Conservation (phyloP, 2,113 vertebrate genomes). For the Cynopterus brachyotis region DNA sequence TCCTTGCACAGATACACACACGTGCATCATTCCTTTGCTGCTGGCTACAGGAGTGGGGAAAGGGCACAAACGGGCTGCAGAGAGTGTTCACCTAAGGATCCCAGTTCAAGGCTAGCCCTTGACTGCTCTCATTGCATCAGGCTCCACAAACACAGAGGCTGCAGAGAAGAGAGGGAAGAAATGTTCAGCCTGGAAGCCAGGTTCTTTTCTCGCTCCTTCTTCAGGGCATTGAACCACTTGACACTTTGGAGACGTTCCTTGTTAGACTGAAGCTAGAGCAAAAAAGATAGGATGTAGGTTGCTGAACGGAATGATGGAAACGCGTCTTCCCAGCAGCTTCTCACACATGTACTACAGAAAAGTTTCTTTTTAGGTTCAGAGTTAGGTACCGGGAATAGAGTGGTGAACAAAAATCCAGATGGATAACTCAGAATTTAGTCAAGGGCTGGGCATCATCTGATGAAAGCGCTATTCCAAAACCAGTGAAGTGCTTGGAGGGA, state of each 20-base stretch:
- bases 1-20: not conserved
- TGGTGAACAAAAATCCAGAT: not conserved
- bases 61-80: not conserved
- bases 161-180: not conserved
- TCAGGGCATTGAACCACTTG: not conserved
- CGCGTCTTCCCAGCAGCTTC: not conserved
- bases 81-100: not conserved
- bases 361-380: not conserved
- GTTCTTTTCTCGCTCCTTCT: not conserved
- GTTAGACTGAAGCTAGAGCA: not conserved
- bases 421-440: not conserved
- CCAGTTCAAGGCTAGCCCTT: not conserved
- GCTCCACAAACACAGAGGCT: not conserved
- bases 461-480: not conserved
- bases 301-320: not conserved
- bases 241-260: not conserved
- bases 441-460: not conserved
- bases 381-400: rapidly evolving
- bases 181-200: not conserved
- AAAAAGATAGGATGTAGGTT: not conserved
- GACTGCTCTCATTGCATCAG: not conserved
- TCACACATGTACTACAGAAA: not conserved
- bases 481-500: not conserved
- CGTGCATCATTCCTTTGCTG: rapidly evolving
- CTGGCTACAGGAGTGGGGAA: rapidly evolving